Percentiles rank a stretch among this genome's conserved stretches.
phyloP scores from a whole-genome alignment of 2,888 invertebrate species.

The Toxonevra muliebris region DNA sequence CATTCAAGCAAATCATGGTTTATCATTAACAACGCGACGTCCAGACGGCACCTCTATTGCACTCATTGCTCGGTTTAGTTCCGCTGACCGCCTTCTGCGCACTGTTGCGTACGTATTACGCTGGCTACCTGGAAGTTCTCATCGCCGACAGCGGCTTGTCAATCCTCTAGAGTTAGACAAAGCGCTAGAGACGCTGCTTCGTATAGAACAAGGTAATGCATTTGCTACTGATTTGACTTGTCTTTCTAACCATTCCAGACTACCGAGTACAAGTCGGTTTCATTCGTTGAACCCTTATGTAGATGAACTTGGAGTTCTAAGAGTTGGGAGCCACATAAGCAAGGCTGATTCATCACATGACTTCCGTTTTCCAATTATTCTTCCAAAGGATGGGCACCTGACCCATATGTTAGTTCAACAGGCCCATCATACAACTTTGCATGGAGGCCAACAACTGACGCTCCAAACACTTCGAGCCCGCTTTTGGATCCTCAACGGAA shows the following conservation, averaged over 20 bases:
- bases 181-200: slow-evolving; percentile 3
- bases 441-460: slow-evolving; percentile 27
- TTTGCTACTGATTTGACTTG: too few species aligned
- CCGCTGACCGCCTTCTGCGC: not conserved
- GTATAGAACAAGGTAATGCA: slow-evolving; percentile 4
- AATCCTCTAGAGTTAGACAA: not conserved
- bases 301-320: not conserved
- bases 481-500: slow-evolving; percentile 23
- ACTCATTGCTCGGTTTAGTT: not conserved
- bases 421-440: slow-evolving; percentile 14
- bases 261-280: slow-evolving; percentile 3
- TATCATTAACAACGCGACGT: not conserved
- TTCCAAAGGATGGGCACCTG: too few species aligned
- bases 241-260: slow-evolving; percentile 1
- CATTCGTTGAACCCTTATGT: slow-evolving; percentile 1
- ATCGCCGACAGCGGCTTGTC: not conserved
- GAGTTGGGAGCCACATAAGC: too few species aligned
- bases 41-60: not conserved
- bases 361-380: too few species aligned
- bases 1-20: too few species aligned
- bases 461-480: slow-evolving; percentile 24
- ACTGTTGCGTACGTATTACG: not conserved
- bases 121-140: not conserved
- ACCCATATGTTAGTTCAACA: slow-evolving; percentile 5
- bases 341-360: too few species aligned